Evolutionary conservation across 2,797 vertebrate genomes (phyloP).

Genomic region (Mus spretus): DNA sequence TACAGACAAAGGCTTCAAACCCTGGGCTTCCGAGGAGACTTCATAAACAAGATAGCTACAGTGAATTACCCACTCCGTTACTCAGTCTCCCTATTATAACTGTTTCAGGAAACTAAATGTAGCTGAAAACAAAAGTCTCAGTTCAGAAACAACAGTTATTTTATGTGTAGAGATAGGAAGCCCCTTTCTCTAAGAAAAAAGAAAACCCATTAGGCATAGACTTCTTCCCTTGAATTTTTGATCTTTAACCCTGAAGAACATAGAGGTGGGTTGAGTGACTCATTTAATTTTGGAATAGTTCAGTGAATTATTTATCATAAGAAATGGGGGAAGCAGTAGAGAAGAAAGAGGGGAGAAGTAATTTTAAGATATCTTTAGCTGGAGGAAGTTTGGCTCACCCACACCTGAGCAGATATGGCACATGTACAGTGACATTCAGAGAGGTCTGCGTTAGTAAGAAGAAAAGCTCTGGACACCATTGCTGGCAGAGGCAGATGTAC

Average conservation of each 20-base stretch:
- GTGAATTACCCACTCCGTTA: constrained; percentile 41
- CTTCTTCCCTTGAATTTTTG: constrained; percentile 36
- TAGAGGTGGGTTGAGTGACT: constrained; percentile 57
- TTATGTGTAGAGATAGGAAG: constrained; percentile 44
- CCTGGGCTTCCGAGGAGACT: constrained; percentile 31
- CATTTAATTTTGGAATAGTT: constrained; percentile 63
- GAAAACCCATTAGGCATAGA: neutral
- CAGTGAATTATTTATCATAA: constrained; percentile 82
- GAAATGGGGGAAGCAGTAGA: constrained; percentile 62
- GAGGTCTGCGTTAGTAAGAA: constrained; percentile 82
- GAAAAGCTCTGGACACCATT: constrained; percentile 77
- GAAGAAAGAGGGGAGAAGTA: constrained; percentile 71
- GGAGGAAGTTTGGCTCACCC: constrained; percentile 76
- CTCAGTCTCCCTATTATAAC: constrained; percentile 24
- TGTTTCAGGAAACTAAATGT: constrained; percentile 66
- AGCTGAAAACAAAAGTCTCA: constrained; percentile 61
- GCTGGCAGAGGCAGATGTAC: constrained; percentile 73
- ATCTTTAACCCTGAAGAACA: constrained; percentile 70
- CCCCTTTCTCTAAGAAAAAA: constrained; percentile 7
- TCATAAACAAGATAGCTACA: constrained; percentile 58
- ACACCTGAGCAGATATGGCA: constrained; percentile 70
- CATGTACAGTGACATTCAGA: constrained; percentile 65
- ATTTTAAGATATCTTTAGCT: constrained; percentile 80
- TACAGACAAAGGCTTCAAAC: constrained; percentile 73
- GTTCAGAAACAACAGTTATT: constrained; percentile 48